These are phyloP conservation scores for Numenius phaeopus DNA, from an alignment of 2,797 vertebrate species.

Conservation along the genomic window DNA sequence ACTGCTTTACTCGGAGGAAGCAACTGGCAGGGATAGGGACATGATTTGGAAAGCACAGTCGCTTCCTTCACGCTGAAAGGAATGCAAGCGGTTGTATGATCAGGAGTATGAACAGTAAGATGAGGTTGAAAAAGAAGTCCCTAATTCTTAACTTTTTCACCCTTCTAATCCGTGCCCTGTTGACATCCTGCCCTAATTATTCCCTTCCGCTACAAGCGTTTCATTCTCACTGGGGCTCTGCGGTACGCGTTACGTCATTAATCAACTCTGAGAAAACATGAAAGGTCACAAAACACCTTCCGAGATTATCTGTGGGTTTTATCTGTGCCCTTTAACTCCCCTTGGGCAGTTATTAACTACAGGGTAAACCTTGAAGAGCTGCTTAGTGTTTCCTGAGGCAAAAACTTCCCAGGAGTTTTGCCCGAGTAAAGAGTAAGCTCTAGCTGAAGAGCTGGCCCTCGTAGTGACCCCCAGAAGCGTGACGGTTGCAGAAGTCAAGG, in stretches of 20 bases:
- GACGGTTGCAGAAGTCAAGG: constrained; percentile 52
- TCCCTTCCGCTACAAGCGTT: constrained; percentile 24
- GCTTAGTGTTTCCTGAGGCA: not conserved
- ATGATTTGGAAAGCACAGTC: not conserved
- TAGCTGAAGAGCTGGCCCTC: not conserved
- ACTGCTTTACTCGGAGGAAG: not conserved
- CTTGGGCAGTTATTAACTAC: not conserved
- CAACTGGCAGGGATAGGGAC: not conserved
- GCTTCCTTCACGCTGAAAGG: not conserved
- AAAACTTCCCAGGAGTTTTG: not conserved
- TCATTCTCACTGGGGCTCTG: constrained; percentile 6
- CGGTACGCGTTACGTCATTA: not conserved
- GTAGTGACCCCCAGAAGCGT: constrained; percentile 33
- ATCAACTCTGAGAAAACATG: not conserved
- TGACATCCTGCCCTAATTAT: not conserved
- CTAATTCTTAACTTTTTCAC: not conserved
- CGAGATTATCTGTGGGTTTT: not conserved
- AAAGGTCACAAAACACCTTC: constrained; percentile 13
- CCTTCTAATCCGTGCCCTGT: not conserved
- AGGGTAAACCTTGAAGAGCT: not conserved
- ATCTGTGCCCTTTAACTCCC: constrained; percentile 18
- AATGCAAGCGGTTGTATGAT: not conserved
- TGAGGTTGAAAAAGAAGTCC: not conserved
- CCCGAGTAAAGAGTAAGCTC: not conserved
- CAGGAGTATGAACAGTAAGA: not conserved